These are phyloP conservation scores for Eulemur coronatus DNA, from an alignment of 2,797 vertebrate genomes.

Conservation along the genomic window DNA sequence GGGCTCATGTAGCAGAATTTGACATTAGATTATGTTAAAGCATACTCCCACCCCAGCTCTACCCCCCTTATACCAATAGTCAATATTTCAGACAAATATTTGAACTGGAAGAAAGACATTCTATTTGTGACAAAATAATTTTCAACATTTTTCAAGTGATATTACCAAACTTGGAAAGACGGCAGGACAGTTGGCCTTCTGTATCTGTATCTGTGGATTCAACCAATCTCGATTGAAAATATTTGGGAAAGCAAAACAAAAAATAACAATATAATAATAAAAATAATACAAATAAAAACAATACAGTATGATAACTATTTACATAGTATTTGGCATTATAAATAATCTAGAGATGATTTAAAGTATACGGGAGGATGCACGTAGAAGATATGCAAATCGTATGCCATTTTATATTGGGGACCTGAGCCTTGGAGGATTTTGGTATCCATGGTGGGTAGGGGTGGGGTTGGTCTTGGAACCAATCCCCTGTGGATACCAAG, in stretches of 20 bases:
- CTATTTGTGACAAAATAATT: constrained; percentile 42
- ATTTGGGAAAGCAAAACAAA: background rate
- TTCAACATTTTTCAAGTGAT: background rate
- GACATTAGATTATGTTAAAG: background rate
- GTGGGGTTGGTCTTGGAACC: background rate
- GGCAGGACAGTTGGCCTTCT: background rate
- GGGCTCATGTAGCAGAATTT: constrained; percentile 37
- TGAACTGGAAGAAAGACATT: constrained; percentile 42
- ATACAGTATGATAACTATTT: background rate
- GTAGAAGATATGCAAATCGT: background rate
- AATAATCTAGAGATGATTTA: background rate
- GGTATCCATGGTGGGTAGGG: background rate
- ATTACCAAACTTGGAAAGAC: constrained; percentile 7
- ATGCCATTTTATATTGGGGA: background rate
- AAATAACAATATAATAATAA: background rate
- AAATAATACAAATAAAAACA: background rate
- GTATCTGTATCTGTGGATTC: background rate
- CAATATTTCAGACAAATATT: constrained; percentile 42
- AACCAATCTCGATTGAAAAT: background rate
- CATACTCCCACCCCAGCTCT: background rate
- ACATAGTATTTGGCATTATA: background rate
- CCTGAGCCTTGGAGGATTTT: background rate
- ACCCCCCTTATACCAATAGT: background rate
- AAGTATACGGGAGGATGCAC: background rate
- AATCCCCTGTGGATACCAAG: background rate